Percentiles rank a stretch among this genome's conserved stretches.
Evolutionary conservation across 2,888 invertebrate genomes (phyloP).

Genomic region (Ormia ochracea): DNA sequence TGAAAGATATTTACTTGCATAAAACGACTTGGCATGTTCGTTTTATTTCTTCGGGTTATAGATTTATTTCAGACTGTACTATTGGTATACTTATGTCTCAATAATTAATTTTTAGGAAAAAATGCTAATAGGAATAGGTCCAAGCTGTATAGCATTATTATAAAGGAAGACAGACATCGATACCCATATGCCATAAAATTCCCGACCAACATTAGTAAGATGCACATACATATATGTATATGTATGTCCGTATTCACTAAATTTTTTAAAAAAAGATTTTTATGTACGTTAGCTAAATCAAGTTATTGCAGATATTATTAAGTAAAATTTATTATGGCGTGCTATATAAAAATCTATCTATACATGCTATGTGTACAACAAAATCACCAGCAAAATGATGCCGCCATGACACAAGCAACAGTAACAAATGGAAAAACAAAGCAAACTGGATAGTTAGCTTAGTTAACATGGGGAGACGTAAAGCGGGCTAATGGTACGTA

Average conservation of each 20-base stretch:
- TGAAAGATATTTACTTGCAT: conserved; percentile 58
- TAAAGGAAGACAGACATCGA: too few relatives aligned
- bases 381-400: conserved; percentile 30
- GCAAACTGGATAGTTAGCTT: conserved; percentile 4
- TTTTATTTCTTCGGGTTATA: conserved; percentile 55
- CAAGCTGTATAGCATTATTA: not conserved
- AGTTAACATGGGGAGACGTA: not conserved
- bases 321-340: not conserved
- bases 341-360: conserved; percentile 24
- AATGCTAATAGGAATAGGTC: not conserved
- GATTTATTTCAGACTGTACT: conserved; percentile 58
- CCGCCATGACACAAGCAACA: conserved; percentile 34
- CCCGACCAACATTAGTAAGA: not conserved
- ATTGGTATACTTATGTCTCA: conserved; percentile 24
- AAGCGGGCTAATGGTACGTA: not conserved
- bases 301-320: not conserved
- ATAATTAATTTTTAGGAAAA: not conserved
- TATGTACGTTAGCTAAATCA: not conserved
- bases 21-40: conserved; percentile 51
- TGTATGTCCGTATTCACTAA: too few relatives aligned
- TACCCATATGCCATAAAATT: too few relatives aligned
- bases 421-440: conserved; percentile 16
- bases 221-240: not conserved
- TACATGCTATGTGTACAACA: conserved; percentile 6
- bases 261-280: too few relatives aligned